Evolutionary conservation across 2,888 invertebrate genomes (phyloP).

Genomic region (Erebia epiphron): DNA sequence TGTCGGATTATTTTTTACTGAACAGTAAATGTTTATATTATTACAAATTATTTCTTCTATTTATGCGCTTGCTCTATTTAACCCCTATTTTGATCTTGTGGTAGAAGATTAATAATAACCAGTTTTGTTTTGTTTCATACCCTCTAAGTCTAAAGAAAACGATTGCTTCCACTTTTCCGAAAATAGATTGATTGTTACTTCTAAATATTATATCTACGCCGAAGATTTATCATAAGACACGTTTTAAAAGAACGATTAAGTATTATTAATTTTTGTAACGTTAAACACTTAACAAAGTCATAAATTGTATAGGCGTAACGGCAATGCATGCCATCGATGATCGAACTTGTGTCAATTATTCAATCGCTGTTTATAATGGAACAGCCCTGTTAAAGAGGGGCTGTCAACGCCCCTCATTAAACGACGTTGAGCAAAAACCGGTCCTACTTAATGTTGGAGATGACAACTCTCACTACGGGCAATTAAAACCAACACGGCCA

Average conservation of each 20-base stretch:
- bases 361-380: conserved; percentile 77
- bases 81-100: no score
- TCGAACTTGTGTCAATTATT: conserved; percentile 65
- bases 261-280: background rate
- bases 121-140: no score
- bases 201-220: background rate
- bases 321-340: conserved; percentile 19
- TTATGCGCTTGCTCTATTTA: no score
- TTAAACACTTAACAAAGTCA: conserved; percentile 19
- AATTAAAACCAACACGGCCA: conserved; percentile 6
- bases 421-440: conserved; percentile 61
- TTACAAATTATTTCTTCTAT: no score
- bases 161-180: background rate
- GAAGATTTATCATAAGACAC: background rate
- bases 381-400: conserved; percentile 77
- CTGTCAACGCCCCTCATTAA: conserved; percentile 67
- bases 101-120: no score
- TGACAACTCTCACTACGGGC: conserved; percentile 29
- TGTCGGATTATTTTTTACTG: no score
- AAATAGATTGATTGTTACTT: background rate
- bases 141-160: background rate
- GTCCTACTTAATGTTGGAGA: conserved; percentile 43
- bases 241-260: conserved; percentile 4
- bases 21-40: no score
- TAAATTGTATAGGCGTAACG: conserved; percentile 26